phyloP scores from a whole-genome alignment of 1,140 invertebrate genomes.

The Grapholita molesta region DNA sequence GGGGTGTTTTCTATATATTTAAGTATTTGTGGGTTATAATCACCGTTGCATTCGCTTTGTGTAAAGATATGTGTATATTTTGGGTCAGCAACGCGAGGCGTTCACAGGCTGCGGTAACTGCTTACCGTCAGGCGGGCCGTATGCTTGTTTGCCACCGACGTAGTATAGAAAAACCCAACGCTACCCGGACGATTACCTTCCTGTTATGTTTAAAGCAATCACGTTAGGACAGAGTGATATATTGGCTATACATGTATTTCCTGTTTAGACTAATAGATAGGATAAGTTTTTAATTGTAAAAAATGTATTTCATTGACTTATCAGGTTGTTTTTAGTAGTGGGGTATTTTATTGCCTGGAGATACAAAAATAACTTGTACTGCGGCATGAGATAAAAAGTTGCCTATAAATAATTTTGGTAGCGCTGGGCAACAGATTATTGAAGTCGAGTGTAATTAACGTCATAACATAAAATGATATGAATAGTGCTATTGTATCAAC shows the following conservation, averaged over 20 bases:
- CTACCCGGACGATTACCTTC: too few relatives aligned
- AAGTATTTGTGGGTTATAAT: too few relatives aligned
- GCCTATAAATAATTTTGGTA: neutral
- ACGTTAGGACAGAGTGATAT: neutral
- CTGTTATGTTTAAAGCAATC: neutral
- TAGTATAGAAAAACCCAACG: too few relatives aligned
- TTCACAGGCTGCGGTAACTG: too few relatives aligned
- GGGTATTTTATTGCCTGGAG: neutral
- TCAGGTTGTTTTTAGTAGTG: neutral
- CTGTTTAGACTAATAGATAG: neutral
- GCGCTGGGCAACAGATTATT: neutral
- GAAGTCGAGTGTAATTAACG: neutral
- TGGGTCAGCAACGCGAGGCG: too few relatives aligned
- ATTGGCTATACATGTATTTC: neutral
- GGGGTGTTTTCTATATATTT: too few relatives aligned
- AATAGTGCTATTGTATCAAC: neutral
- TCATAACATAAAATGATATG: neutral
- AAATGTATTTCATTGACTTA: neutral
- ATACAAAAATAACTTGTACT: slow-evolving; percentile 2
- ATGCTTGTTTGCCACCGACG: too few relatives aligned
- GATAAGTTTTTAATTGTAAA: neutral
- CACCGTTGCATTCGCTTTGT: too few relatives aligned
- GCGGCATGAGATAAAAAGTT: neutral
- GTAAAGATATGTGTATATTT: too few relatives aligned
- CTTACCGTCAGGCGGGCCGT: too few relatives aligned